Conservation (phyloP, 2,797 vertebrate species). For the Sebastes miniatus region DNA sequence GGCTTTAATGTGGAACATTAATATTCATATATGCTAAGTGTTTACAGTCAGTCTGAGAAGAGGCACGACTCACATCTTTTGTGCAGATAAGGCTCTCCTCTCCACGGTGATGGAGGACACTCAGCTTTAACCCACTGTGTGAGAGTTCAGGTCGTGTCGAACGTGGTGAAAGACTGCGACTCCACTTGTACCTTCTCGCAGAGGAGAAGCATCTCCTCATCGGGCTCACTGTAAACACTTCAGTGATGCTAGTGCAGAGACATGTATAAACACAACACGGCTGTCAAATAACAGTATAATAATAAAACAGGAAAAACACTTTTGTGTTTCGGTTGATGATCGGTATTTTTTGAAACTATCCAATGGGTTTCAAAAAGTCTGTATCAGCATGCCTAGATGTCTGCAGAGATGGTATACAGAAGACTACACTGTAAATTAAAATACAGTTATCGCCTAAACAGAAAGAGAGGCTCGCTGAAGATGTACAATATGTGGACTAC, state of each 20-base stretch:
- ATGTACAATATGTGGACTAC: neutral
- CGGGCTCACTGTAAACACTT: conserved; percentile 18
- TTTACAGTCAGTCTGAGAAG: conserved; percentile 75
- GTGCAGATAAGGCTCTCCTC: conserved; percentile 58
- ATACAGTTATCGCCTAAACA: neutral
- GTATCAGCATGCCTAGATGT: neutral
- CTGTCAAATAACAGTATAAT: neutral
- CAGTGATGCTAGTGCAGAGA: conserved; percentile 19
- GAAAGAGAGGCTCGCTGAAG: neutral
- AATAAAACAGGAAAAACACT: neutral
- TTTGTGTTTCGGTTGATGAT: neutral
- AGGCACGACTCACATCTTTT: conserved; percentile 65
- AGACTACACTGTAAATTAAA: neutral
- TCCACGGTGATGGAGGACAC: conserved; percentile 52
- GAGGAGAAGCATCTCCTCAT: conserved; percentile 39
- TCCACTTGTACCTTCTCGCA: conserved; percentile 43
- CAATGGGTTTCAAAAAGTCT: neutral
- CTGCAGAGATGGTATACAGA: neutral
- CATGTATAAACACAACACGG: conserved; percentile 9
- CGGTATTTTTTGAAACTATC: neutral
- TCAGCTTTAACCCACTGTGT: conserved; percentile 34
- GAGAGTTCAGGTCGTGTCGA: conserved; percentile 32
- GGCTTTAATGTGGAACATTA: conserved; percentile 80
- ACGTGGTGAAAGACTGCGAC: conserved; percentile 45
- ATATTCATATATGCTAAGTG: conserved; percentile 85